A percentile compares a stretch with the other conserved stretches of the same genome.
Conservation (phyloP, 2,888 invertebrate species). For the Lasioglossum villosulum region DNA sequence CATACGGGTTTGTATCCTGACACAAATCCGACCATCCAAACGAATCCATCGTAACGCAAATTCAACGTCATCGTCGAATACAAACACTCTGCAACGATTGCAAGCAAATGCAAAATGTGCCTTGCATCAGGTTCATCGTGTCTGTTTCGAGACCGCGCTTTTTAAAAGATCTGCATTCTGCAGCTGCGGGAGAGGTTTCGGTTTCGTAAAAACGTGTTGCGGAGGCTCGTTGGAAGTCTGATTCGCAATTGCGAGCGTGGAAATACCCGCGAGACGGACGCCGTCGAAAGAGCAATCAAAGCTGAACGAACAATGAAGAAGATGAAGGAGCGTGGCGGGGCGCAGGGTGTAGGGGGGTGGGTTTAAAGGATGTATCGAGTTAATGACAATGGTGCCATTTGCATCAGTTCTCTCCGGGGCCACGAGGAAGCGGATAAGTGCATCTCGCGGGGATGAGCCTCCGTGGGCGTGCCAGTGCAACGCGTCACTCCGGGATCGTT, state of each 20-base stretch:
- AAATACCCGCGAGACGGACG: slow-evolving; percentile 29
- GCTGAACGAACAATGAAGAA: slow-evolving; percentile 59
- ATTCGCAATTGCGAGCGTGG: neutral
- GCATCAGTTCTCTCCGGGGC: slow-evolving; percentile 63
- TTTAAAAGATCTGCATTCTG: too few relatives aligned
- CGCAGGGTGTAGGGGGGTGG: slow-evolving; percentile 22
- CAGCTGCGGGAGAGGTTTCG: too few relatives aligned
- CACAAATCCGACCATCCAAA: neutral
- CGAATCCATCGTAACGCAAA: neutral
- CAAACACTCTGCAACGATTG: too few relatives aligned
- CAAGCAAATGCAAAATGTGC: too few relatives aligned
- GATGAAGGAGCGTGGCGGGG: slow-evolving; percentile 4
- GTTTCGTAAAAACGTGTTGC: too few relatives aligned
- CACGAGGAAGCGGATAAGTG: slow-evolving; percentile 72
- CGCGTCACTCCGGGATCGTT: slow-evolving; percentile 61
- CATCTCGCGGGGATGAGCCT: slow-evolving; percentile 59
- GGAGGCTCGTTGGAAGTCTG: neutral
- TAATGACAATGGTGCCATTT: slow-evolving; percentile 74
- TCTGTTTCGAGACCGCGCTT: too few relatives aligned
- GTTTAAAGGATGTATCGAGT: slow-evolving; percentile 75
- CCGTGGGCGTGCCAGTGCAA: slow-evolving; percentile 64
- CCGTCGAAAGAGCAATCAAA: slow-evolving; percentile 66
- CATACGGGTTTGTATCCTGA: neutral
- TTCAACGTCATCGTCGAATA: neutral
- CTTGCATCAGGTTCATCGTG: too few relatives aligned